Evolutionary conservation across 1,140 invertebrate genomes (phyloP).

Genomic region (Drosophila biarmipes): DNA sequence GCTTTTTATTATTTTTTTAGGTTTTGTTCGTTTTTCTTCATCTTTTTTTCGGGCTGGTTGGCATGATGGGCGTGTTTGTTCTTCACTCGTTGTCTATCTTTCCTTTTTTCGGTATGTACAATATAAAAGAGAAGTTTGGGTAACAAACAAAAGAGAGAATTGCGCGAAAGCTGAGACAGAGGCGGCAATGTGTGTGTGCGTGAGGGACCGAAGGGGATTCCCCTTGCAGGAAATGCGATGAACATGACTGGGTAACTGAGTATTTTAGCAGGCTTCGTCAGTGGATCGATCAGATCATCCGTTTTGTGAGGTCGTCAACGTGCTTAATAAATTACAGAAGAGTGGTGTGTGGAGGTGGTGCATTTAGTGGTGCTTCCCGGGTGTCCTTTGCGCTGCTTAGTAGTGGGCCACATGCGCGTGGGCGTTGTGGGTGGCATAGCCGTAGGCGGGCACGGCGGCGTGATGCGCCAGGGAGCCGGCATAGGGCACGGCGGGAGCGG

Average conservation of each 20-base stretch:
- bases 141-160: slow-evolving; percentile 67
- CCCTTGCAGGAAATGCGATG: slow-evolving; percentile 19
- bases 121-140: slow-evolving; percentile 59
- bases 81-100: slow-evolving; percentile 13
- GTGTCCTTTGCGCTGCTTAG: slow-evolving; percentile 45
- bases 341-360: slow-evolving; percentile 88
- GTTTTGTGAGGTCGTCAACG: slow-evolving; percentile 67
- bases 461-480: slow-evolving; percentile 76
- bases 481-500: slow-evolving; percentile 71
- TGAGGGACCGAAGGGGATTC: slow-evolving; percentile 16
- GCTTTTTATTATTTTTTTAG: slow-evolving; percentile 56
- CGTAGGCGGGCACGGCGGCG: slow-evolving; percentile 70
- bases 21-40: slow-evolving; percentile 40
- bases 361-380: slow-evolving; percentile 76
- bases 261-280: slow-evolving; percentile 85
- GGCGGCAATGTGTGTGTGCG: slow-evolving; percentile 41
- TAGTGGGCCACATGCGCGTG: slow-evolving; percentile 79
- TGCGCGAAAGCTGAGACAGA: slow-evolving; percentile 72
- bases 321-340: slow-evolving; percentile 96
- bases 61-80: slow-evolving; percentile 58
- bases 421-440: slow-evolving; percentile 74
- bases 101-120: slow-evolving; percentile 57
- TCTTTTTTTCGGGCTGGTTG: slow-evolving; percentile 51
- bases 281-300: slow-evolving; percentile 94
- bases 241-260: slow-evolving; percentile 89